These are phyloP conservation scores for Phrynocephalus versicolor DNA, from an alignment of 2,113 vertebrate genomes.

Conservation along the genomic window DNA sequence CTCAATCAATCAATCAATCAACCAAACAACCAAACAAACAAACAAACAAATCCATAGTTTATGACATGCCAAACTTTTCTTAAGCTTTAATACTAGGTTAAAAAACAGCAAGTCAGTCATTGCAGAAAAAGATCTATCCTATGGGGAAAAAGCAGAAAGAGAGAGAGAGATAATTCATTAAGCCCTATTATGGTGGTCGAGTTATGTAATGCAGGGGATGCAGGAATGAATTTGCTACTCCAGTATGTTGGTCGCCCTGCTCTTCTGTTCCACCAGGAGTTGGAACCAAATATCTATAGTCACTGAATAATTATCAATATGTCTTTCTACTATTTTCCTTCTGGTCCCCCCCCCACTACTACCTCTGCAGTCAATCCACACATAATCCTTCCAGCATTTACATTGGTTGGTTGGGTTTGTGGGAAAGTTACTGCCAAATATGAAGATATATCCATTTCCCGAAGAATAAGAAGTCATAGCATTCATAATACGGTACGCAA, in stretches of 20 bases:
- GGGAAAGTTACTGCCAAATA: neutral
- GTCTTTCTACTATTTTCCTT: neutral
- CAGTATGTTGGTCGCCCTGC: neutral
- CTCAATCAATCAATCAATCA: no score
- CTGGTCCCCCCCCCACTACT: neutral
- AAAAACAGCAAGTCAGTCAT: neutral
- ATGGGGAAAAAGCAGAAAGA: neutral
- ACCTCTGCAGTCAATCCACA: neutral
- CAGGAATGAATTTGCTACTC: no score
- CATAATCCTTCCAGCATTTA: neutral
- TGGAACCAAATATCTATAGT: neutral
- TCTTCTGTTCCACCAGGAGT: neutral
- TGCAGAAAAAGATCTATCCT: neutral
- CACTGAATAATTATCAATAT: no score
- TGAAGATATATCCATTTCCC: neutral
- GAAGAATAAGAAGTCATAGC: no score
- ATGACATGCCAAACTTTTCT: neutral
- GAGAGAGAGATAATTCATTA: neutral
- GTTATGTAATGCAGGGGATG: neutral
- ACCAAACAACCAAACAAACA: no score
- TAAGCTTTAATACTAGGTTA: neutral
- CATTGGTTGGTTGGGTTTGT: neutral
- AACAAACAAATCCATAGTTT: no score
- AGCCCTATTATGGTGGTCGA: neutral
- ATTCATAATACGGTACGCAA: no score